Percentiles rank a stretch among this genome's conserved stretches.
These are phyloP conservation scores for Alouatta palliata DNA, from an alignment of 2,113 vertebrate species.

Conservation along the genomic window DNA sequence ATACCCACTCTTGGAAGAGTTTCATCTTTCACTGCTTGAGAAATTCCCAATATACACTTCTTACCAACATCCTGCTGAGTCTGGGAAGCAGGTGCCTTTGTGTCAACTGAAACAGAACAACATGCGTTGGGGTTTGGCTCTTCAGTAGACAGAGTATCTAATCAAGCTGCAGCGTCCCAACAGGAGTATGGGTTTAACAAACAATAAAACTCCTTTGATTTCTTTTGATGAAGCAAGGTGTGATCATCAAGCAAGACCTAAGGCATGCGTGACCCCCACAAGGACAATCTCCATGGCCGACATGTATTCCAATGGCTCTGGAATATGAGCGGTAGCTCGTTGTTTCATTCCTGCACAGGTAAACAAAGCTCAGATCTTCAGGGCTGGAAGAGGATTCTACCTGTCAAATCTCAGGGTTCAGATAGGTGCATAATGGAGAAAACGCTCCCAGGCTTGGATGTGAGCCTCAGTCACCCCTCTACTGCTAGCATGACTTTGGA, in stretches of 20 bases:
- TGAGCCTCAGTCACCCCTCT: not conserved
- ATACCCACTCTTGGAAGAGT: slow-evolving; percentile 21
- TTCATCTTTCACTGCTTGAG: not conserved
- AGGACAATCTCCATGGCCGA: not conserved
- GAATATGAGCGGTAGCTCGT: not conserved
- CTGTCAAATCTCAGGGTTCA: not conserved
- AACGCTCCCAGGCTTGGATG: not conserved
- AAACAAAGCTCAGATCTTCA: not conserved
- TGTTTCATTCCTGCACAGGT: not conserved
- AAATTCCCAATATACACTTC: not conserved
- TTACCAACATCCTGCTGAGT: not conserved
- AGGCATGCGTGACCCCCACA: not conserved
- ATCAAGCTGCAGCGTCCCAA: not conserved
- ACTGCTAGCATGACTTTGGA: not conserved
- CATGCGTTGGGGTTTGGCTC: not conserved
- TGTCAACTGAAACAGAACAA: slow-evolving; percentile 38
- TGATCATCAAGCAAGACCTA: not conserved
- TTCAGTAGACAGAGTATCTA: not conserved
- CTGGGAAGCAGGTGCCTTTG: slow-evolving; percentile 25
- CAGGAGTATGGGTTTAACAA: not conserved
- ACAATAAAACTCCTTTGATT: not conserved
- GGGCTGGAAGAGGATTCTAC: not conserved
- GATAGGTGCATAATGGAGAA: not conserved
- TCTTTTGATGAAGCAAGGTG: not conserved
- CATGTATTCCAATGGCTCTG: not conserved